Base-by-base conservation (phyloP, 2,113 vertebrate species). In the Barnardius zonarius region DNA sequence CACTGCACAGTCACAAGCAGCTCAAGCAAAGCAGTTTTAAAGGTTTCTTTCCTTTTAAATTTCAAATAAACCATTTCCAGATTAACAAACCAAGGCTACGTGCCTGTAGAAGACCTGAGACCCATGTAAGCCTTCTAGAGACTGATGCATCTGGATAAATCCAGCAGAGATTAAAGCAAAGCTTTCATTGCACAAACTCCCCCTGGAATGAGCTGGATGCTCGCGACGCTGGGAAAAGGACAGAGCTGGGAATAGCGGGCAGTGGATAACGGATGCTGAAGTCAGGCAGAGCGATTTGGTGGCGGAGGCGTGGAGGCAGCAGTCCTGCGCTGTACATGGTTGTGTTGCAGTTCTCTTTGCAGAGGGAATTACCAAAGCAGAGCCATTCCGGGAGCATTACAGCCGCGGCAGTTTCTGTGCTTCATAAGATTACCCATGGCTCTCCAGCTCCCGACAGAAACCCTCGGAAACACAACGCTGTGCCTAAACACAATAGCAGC, bases 141-240 rank as follows among this genome's bases (percentile, higher is more conserved):
- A 91, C 3, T 57, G 90, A 51, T 80, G 90, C 88, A 89, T 88
- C 83, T 93, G 86, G 86, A 64, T 89, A 93, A 93, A 90, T 73
- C 76, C 93, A 62, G 82, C 72, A 5, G 23, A 72, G 96, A 96
- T 97, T 95, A 90, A 83, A 74, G 90, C 79, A 84, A 83, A 86
- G 94, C 95, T 73, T 85, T 43, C 55, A 6, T 12, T 35, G 72
- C 81, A 83, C 86, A 57, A 52, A 90, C 69, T 70, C 87, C 28
- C 54, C 74, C 85, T 10, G 66, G 28, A 63, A 54, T 5, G 25
- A 72, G 89, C 39, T 35, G 83, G 83, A 64, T 54, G 93, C 69
- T 78, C 2, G 10, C 3, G 48, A 30, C 2, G 16, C 52, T 1
- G 6, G 75, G 37, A 33, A 16, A 23, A 35, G 70, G 74, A 46